Base-by-base conservation (phyloP, 1,140 invertebrate genomes). In the Lepidurus apus region DNA sequence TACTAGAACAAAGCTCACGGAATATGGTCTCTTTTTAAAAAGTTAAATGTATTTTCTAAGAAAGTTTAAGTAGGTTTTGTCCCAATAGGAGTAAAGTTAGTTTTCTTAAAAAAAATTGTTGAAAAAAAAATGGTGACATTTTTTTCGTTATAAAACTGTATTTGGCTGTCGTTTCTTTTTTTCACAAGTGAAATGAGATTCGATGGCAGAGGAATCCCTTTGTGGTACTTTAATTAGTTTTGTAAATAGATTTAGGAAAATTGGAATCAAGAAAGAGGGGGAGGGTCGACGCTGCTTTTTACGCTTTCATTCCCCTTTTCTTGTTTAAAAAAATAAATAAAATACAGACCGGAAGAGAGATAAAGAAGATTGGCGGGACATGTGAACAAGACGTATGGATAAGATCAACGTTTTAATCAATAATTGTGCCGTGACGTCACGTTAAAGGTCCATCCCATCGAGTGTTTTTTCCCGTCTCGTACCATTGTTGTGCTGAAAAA, bases 361-460 rank as follows among this genome's bases (percentile, higher is more conserved):
- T 65, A 65, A 65, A 65, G 17, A 65, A 65, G 53, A 65, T 65
- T 65, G 53, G 21, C 53, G 53, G 53, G 53, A 65, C 53, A 65
- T 65, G 53, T 65, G 53, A 65, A 65, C 53, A 65, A 65, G 53
- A 65, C 53, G 53, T 65, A 65, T 65, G 53, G 53, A 65, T 65
- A 65, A 65, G 53, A 65, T 65, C 53, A 65, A 65, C 53, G 53
- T 21, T 65, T 65, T 65, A 65, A 65, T 65, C 53, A 65, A 65
- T 65, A 65, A 65, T 65, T 65, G 53, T 65, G 21, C 17, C 21
- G 53, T 65, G 53, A 65, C 53, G 53, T 65, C 53, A 65, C 53
- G n/a, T n/a, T 3, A 65, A 34, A 17, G 53, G 53, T 65, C 53
- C 53, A 65, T 65, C 53, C 53, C 53, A 65, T 21, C 21, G 17